Base-by-base conservation (phyloP, 1,140 invertebrate species). In the Polypedilum vanderplanki region DNA sequence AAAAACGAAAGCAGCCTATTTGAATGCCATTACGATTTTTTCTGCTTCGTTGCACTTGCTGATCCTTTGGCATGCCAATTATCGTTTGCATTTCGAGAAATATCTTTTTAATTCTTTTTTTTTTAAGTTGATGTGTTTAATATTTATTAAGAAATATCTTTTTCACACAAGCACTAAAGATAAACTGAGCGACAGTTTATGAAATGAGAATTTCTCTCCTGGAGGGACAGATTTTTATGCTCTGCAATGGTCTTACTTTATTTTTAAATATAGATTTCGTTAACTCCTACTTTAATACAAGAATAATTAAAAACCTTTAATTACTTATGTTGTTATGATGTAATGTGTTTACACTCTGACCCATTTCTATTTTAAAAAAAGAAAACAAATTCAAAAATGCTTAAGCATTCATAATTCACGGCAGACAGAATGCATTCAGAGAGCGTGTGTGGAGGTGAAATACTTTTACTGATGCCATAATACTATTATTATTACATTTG, bases 1-100 rank as follows among this genome's bases (percentile, higher is more conserved):
- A 93, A 79, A 91, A 89, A 67, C 86, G 85, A 77, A 89, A 91
- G 77, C 88, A 92, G 76, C 90, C 90, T 79, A 91, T 89, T 76
- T 86, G 85, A 15, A 90, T 85, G 57, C 90, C 90, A 74, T 83
- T 81, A 22, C 81, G 75, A 17, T 70, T 70, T 12, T 70, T 70
- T 70, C 65, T 70, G 7, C n/a, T 70, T 10, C 18, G 65, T 18
- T 70, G 65, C 17, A 70, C 65, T 70, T 70, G 65, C 65, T 33
- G 24, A 33, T 70, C 65, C 18, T 70, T 70, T 70, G 18, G 65
- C 65, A 70, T 70, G 9, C 17, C 20, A 20, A 70, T 70, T 9
- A 70, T 22, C 9, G 65, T 20, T 18, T 17, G 65, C 65, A 70
- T 70, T 70, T 1, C 5, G 5, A 33, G 24, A 33, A 33, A 33